Evolutionary conservation across 2,113 vertebrate species (phyloP).

Genomic region (Elgaria multicarinata): DNA sequence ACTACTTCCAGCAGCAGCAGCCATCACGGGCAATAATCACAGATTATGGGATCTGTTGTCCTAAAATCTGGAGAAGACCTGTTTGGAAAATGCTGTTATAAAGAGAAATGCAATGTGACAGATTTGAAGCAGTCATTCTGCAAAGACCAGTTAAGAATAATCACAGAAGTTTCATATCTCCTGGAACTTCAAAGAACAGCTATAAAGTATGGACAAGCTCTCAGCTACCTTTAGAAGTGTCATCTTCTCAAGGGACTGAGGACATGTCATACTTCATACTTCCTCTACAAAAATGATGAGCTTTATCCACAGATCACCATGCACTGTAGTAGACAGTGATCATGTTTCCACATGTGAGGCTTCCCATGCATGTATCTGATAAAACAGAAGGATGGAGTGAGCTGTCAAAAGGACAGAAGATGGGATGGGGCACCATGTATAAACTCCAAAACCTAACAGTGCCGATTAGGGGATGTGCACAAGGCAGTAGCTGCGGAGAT

Average conservation of each 20-base stretch:
- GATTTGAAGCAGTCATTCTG: not conserved
- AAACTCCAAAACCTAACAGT: not conserved
- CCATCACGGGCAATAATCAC: too few relatives aligned
- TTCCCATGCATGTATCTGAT: not conserved
- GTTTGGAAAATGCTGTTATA: too few relatives aligned
- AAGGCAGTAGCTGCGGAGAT: not conserved
- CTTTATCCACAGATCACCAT: not conserved
- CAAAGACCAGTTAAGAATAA: not conserved
- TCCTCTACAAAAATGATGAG: not conserved
- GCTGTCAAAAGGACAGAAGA: not conserved
- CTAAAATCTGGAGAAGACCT: too few relatives aligned
- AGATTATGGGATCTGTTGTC: too few relatives aligned
- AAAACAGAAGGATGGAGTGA: not conserved
- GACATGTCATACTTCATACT: not conserved
- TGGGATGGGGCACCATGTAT: not conserved
- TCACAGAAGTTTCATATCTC: not conserved
- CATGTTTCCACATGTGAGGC: not conserved
- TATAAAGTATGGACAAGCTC: not conserved
- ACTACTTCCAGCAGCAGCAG: too few relatives aligned
- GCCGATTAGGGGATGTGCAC: not conserved
- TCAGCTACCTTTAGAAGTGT: not conserved
- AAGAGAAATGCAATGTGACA: not conserved
- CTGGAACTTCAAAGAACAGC: not conserved
- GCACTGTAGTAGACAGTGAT: not conserved
- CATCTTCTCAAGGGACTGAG: not conserved